Evolutionary conservation across 2,888 invertebrate species (phyloP), one percentile per base, ranked within the genome.

Genomic region (Drosophila niveifrons): DNA sequence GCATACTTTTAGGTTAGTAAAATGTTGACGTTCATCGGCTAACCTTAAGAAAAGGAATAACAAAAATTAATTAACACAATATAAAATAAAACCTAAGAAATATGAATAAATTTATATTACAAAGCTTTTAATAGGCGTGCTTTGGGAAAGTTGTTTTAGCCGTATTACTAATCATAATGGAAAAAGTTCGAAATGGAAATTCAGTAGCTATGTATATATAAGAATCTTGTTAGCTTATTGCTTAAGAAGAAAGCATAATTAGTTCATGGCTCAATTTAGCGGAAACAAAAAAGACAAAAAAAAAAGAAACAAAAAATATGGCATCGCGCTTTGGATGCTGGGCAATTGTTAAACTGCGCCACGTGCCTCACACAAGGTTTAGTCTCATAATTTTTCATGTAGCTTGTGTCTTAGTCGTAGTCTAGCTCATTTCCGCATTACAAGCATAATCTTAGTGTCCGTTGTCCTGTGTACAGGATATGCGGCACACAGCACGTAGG

Each of bases 391-490:
- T 56, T 51, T 58, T 71, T 36, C 44, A 50, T 58, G 23, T 39
- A 13, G 28, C 48, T 34, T 36, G 29, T 39, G 18, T 23, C 46
- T 36, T 34, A 31, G 29, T 18, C 55, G 13, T 31, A 59, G 39
- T 31, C 51, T 47, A 36, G 36, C 71, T 52, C 71, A 62, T 72
- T 66, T 62, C 66, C 58, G 72, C 66, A 63, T 67, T 73, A 72
- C 72, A 64, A 66, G 56, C 63, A 72, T 63, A 67, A 64, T 73
- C 48, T 43, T 44, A 53, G 50, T 53, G 63, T 52, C 55, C 18
- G 17, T n/a, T 43, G 55, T 55, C n/a, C 56, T 18, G n/a, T 36
- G 51, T 34, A 36, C 34, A 59, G 58, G 43, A 50, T 29, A 43
- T 36, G 31, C 53, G 3, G 50, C 9, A 18, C 47, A 51, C 47